A percentile compares a stretch with the other conserved stretches of the same genome.
Conservation (phyloP, 2,797 vertebrate genomes). For the Hozukius guyotensis region DNA sequence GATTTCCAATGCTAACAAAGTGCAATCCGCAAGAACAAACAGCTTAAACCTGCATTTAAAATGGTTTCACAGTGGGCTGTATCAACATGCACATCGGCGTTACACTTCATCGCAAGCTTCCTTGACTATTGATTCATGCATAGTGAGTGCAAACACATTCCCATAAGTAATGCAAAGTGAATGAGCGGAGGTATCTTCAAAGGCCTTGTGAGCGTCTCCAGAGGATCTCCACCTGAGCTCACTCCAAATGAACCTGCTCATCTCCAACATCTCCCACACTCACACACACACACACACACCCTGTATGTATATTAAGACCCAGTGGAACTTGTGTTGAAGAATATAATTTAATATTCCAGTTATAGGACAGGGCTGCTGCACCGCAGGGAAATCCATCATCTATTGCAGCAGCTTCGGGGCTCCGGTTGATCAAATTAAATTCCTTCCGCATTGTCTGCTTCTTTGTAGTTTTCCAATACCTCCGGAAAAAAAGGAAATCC, state of each 20-base stretch:
- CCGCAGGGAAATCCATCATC: constrained; percentile 28
- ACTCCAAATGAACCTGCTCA: constrained; percentile 28
- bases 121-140: constrained; percentile 4
- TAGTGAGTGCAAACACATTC: neutral
- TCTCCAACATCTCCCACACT: constrained; percentile 7
- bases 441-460: constrained; percentile 24
- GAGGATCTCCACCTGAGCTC: constrained; percentile 45
- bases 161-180: constrained; percentile 10
- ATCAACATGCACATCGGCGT: neutral
- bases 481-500: constrained; percentile 4
- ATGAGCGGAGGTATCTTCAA: constrained; percentile 36
- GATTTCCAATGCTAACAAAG: neutral
- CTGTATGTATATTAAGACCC: constrained; percentile 26
- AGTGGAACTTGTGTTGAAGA: constrained; percentile 23
- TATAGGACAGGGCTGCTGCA: constrained; percentile 17
- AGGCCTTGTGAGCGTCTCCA: constrained; percentile 21
- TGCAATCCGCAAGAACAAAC: neutral
- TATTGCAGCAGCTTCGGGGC: constrained; percentile 25
- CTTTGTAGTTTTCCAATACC: constrained; percentile 36
- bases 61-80: neutral
- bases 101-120: neutral
- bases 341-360: constrained; percentile 40
- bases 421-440: constrained; percentile 44
- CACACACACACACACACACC: neutral
- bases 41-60: neutral